These are phyloP conservation scores for Cisticola juncidis DNA, from an alignment of 2,113 vertebrate species.

Conservation along the genomic window DNA sequence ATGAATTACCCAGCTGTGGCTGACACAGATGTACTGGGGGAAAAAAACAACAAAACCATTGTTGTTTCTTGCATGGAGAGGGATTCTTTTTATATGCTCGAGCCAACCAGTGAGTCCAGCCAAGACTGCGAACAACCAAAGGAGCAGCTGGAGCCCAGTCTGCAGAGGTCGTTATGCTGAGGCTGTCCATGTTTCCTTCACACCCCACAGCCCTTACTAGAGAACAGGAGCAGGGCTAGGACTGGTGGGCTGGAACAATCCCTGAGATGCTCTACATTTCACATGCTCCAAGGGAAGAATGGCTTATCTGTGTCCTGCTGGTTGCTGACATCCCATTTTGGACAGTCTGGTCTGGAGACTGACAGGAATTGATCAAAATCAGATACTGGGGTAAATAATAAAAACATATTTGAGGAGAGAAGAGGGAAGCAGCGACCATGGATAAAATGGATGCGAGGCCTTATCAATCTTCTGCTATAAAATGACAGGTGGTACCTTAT, in stretches of 20 bases:
- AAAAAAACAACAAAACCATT: not conserved
- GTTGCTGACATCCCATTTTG: rapidly evolving
- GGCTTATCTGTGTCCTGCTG: not conserved
- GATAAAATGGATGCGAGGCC: not conserved
- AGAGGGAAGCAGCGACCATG: not conserved
- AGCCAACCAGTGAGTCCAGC: not conserved
- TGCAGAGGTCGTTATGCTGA: rapidly evolving
- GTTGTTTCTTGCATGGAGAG: rapidly evolving
- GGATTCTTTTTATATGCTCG: not conserved
- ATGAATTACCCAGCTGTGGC: not conserved
- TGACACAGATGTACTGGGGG: not conserved
- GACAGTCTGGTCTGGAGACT: not conserved
- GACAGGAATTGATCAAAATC: not conserved
- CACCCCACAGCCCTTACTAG: not conserved
- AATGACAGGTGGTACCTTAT: not conserved
- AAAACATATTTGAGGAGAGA: not conserved
- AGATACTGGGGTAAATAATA: not conserved
- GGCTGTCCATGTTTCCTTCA: not conserved
- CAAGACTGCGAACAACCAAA: not conserved
- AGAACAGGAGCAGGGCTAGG: not conserved
- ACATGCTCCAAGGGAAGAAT: not conserved
- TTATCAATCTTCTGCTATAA: not conserved
- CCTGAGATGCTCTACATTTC: not conserved
- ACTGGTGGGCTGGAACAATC: not conserved
- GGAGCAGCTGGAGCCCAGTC: not conserved